A percentile compares a stretch with the other conserved stretches of the same genome.
Evolutionary conservation across 2,888 invertebrate species (phyloP).

Genomic region (Ochropleura leucogaster): DNA sequence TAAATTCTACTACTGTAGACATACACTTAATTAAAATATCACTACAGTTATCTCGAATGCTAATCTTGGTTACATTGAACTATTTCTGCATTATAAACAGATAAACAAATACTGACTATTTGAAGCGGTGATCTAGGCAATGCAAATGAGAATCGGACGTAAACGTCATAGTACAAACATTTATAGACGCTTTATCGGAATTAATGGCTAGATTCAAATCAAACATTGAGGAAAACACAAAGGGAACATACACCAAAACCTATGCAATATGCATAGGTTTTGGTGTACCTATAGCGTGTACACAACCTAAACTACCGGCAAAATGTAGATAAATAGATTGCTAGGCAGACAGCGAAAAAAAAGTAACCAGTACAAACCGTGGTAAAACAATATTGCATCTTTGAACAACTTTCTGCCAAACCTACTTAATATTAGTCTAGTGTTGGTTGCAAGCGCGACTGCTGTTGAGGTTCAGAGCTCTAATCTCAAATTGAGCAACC

Average conservation of each 20-base stretch:
- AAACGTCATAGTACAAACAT: slow-evolving; percentile 30
- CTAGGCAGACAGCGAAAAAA: slow-evolving; percentile 19
- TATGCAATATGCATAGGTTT: too few relatives aligned
- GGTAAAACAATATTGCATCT: slow-evolving; percentile 10
- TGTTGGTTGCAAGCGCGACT: not conserved
- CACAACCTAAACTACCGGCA: slow-evolving; percentile 20
- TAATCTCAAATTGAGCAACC: not conserved
- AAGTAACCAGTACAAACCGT: slow-evolving; percentile 3
- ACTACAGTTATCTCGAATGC: slow-evolving; percentile 26
- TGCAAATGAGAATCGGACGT: slow-evolving; percentile 47
- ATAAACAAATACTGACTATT: slow-evolving; percentile 42
- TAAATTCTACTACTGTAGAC: slow-evolving; percentile 11
- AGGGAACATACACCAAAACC: slow-evolving; percentile 36
- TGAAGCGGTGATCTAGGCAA: slow-evolving; percentile 40
- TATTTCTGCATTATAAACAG: slow-evolving; percentile 53
- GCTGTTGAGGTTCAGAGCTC: not conserved
- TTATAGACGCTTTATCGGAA: slow-evolving; percentile 23
- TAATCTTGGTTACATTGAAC: slow-evolving; percentile 46
- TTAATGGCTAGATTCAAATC: slow-evolving; percentile 31
- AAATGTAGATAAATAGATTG: slow-evolving; percentile 5
- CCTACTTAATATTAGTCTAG: not conserved
- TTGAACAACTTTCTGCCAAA: slow-evolving; percentile 4
- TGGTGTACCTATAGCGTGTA: slow-evolving; percentile 38
- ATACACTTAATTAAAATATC: slow-evolving; percentile 32
- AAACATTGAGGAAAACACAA: slow-evolving; percentile 31